phyloP scores from a whole-genome alignment of 2,888 invertebrate species.

The Cyclophora albipunctata region DNA sequence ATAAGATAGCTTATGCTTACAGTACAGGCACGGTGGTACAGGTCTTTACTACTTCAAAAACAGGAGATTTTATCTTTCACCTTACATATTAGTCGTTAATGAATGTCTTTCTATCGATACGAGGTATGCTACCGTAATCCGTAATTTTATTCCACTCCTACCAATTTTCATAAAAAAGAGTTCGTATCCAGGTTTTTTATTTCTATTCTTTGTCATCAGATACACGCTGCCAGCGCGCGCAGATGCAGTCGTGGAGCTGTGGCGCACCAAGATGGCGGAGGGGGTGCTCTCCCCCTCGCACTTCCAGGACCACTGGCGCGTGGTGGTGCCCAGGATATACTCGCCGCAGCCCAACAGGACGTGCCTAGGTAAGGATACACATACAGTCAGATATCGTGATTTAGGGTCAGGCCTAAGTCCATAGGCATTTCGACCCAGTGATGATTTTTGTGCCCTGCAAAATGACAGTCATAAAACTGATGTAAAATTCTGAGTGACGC shows the following conservation, averaged over 20 bases:
- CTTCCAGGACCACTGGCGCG: constrained; percentile 83
- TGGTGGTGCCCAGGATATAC: constrained; percentile 83
- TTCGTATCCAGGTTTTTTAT: too few relatives aligned
- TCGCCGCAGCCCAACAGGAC: constrained; percentile 81
- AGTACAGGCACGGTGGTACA: too few relatives aligned
- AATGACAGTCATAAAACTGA: too few relatives aligned
- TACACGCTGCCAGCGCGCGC: constrained; percentile 55
- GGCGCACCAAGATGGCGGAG: constrained; percentile 77
- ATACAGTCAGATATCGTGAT: not conserved
- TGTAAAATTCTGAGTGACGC: too few relatives aligned
- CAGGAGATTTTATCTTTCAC: too few relatives aligned
- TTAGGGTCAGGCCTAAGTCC: not conserved
- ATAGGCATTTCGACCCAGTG: constrained; percentile 2
- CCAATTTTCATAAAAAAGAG: too few relatives aligned
- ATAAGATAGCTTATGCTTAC: too few relatives aligned
- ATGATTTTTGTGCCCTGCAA: not conserved
- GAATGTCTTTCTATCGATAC: too few relatives aligned
- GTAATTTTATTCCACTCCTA: too few relatives aligned
- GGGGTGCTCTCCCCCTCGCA: constrained; percentile 75
- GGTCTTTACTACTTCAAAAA: too few relatives aligned
- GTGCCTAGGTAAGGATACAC: constrained; percentile 68
- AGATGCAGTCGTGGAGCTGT: constrained; percentile 65
- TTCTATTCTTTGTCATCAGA: constrained; percentile 24
- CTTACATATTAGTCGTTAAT: too few relatives aligned
- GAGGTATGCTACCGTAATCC: too few relatives aligned